These are phyloP conservation scores for Caenorhabditis uteleia DNA, from an alignment of 2,888 invertebrate genomes.

Conservation along the genomic window DNA sequence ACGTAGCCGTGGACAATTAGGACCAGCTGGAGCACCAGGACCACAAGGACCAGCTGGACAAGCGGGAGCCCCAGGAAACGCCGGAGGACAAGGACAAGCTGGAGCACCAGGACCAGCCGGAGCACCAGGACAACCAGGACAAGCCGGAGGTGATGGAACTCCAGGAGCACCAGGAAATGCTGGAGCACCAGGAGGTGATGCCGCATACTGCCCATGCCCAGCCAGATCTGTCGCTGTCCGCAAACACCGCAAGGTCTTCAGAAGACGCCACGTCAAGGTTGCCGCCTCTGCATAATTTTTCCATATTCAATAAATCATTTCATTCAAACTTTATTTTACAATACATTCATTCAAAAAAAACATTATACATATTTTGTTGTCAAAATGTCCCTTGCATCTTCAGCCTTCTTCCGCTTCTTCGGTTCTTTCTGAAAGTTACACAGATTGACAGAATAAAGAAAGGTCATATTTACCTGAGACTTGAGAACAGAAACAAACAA, in stretches of 20 bases:
- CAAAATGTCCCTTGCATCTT: too few species aligned
- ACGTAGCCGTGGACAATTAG: slow-evolving; percentile 35
- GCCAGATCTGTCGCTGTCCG: slow-evolving; percentile 17
- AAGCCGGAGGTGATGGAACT: slow-evolving; percentile 24
- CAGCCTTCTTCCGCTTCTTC: too few species aligned
- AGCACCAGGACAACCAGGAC: slow-evolving; percentile 37
- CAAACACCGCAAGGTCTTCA: slow-evolving; percentile 32
- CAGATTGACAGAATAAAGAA: too few species aligned
- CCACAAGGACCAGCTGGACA: slow-evolving; percentile 40
- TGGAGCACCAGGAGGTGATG: slow-evolving; percentile 44
- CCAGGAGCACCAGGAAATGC: slow-evolving; percentile 39
- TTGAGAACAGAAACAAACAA: too few species aligned
- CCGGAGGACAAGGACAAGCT: slow-evolving; percentile 30
- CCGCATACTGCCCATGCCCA: slow-evolving; percentile 43
- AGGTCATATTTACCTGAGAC: too few species aligned
- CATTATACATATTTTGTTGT: too few species aligned
- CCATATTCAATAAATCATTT: slow-evolving; percentile 6
- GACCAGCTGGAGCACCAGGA: slow-evolving; percentile 47
- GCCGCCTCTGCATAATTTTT: slow-evolving; percentile 2
- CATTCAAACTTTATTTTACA: too few species aligned
- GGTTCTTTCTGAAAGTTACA: too few species aligned
- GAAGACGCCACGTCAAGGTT: slow-evolving; percentile 37
- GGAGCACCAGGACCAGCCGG: slow-evolving; percentile 39
- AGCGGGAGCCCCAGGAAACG: slow-evolving; percentile 43
- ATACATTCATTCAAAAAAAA: too few species aligned